phyloP scores from a whole-genome alignment of 2,113 vertebrate genomes.

The Ictidomys tridecemlineatus region DNA sequence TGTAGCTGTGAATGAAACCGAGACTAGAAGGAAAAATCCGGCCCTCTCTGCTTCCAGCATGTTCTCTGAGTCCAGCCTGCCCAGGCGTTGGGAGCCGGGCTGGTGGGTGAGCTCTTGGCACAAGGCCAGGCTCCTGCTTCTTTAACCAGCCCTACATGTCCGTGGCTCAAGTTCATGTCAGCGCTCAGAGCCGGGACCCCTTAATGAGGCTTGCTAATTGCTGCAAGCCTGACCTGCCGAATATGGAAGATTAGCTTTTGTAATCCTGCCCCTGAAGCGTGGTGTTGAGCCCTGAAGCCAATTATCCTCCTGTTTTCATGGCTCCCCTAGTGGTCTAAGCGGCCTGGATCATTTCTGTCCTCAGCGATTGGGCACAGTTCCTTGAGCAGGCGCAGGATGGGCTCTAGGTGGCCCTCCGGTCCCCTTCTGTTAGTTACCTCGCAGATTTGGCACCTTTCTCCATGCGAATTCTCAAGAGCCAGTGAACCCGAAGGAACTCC shows the following conservation, averaged over 20 bases:
- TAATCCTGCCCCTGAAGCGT: neutral
- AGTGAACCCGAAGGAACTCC: neutral
- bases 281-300: constrained; percentile 56
- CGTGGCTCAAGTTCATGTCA: constrained; percentile 47
- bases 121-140: neutral
- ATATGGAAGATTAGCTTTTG: constrained; percentile 55
- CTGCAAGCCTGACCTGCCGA: neutral
- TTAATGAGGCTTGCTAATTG: constrained; percentile 60
- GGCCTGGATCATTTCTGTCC: neutral
- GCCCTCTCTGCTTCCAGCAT: neutral
- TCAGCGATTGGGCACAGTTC: neutral
- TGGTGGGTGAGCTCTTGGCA: neutral
- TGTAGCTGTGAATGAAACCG: neutral
- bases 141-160: neutral
- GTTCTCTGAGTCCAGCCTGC: neutral
- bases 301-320: constrained; percentile 29
- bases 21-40: neutral
- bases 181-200: neutral
- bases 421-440: constrained; percentile 23
- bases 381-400: neutral
- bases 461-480: constrained; percentile 17
- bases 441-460: neutral
- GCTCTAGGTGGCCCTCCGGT: neutral
- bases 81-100: neutral
- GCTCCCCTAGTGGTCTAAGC: neutral